Base-by-base conservation (phyloP, 2,113 vertebrate species). In the Promerops cafer region DNA sequence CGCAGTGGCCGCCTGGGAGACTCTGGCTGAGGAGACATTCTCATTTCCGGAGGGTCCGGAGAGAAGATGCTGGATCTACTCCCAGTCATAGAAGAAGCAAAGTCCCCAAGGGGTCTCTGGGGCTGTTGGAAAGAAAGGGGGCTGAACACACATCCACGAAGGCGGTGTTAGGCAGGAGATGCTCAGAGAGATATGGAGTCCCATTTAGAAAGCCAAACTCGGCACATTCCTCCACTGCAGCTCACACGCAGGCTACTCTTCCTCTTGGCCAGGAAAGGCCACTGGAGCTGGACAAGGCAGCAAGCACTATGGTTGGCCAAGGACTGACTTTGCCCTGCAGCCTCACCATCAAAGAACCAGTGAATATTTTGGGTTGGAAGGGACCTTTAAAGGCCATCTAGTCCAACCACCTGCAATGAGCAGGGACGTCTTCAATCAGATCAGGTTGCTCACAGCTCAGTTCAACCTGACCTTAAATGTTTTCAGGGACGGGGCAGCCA, bases 81-180 rank as follows among this genome's bases (percentile, higher is more conserved):
- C 52, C 96, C 96, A 75, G 95, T 93, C 94, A 97, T 28, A 11
- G 97, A 68, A 80, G 96, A 64, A 89, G 95, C 9, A 61, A 98
- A 97, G 70, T 98, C 98, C 49, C 94, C 97, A 56, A 97, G 96
- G 63, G 97, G 86, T 95, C 97, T 96, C 84, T 96, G 97, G 45
- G 96, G 88, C 98, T 98, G 96, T 39, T 91, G 90, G 65, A 96
- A 96, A 91, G 68, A 97, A 87, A 97, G 22, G 66, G 88, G 49
- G 69, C 61, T 94, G 68, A 90, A 87, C 11, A n/a, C 60, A 83
- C 68, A 47, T 60, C 35, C 31, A 61, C 10, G 4, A 61, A 21
- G 27, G 31, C 52, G 30, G 20, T 13, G 3, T 49, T 53, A 74
- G 54, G 72, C 4, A 5, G 57, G 50, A 86, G 70, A 75, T 61